A percentile compares a stretch with the other conserved stretches of the same genome.
Evolutionary conservation across 2,113 vertebrate species (phyloP).

Genomic region (Silurus asotus): DNA sequence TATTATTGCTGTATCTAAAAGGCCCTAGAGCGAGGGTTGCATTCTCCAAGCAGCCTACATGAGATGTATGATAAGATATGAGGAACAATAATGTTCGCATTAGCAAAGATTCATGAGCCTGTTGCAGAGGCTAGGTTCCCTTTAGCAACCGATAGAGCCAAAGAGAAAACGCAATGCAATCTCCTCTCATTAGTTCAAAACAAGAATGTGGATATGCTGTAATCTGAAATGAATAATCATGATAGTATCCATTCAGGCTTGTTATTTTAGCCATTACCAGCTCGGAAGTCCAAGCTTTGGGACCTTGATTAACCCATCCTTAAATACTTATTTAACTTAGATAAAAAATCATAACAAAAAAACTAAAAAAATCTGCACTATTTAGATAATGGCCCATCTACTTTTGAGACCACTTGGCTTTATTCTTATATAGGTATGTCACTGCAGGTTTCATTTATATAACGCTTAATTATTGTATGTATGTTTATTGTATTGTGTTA

Average conservation of each 20-base stretch:
- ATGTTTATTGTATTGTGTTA: no score
- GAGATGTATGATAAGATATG: constrained; percentile 50
- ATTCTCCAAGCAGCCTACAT: constrained; percentile 30
- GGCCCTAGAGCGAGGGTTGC: constrained; percentile 19
- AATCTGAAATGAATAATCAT: constrained; percentile 37
- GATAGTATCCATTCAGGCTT: constrained; percentile 18
- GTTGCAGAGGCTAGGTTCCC: constrained; percentile 45
- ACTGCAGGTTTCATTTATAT: not conserved
- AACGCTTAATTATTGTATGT: not conserved
- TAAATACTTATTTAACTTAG: constrained; percentile 24
- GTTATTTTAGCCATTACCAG: constrained; percentile 33
- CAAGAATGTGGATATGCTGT: constrained; percentile 33
- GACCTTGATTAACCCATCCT: constrained; percentile 19
- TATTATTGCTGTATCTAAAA: constrained; percentile 50
- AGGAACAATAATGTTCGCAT: constrained; percentile 44
- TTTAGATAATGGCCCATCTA: not conserved
- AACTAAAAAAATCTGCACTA: not conserved
- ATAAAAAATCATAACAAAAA: not conserved
- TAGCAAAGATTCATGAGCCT: constrained; percentile 53
- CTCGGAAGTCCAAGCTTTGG: constrained; percentile 11
- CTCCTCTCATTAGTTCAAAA: constrained; percentile 40
- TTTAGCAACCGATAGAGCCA: constrained; percentile 41
- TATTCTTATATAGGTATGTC: not conserved
- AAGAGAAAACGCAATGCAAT: constrained; percentile 32
- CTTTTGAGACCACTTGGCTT: not conserved